Evolutionary conservation across 30 jellyfish, hydroid and myxozoan species (phyloP).

Genomic region (Pseudorhiza aurosa): DNA sequence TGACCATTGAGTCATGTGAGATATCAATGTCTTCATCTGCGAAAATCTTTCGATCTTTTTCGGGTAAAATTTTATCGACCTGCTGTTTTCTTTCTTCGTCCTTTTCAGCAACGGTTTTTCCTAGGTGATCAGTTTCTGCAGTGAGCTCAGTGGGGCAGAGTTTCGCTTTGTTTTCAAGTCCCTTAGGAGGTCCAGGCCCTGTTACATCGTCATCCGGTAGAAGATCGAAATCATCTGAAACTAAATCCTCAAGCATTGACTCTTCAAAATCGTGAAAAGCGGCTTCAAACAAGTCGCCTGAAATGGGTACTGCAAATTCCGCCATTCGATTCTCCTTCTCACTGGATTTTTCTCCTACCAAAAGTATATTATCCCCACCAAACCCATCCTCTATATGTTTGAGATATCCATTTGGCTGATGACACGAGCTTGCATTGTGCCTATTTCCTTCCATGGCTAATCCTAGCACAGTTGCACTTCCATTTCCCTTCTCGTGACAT

Average conservation of each 20-base stretch:
- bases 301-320: neutral
- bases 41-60: neutral
- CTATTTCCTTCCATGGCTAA: no score
- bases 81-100: neutral
- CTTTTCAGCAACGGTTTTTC: neutral
- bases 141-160: no score
- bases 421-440: neutral
- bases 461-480: no score
- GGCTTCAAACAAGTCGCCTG: constrained; percentile 38
- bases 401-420: neutral
- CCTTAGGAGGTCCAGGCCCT: neutral
- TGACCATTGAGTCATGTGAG: neutral
- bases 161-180: neutral
- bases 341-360: neutral
- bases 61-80: neutral
- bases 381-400: neutral
- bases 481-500: no score
- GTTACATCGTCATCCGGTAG: constrained; percentile 2
- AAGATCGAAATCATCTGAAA: constrained; percentile 43
- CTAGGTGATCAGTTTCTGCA: neutral
- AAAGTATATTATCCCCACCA: neutral
- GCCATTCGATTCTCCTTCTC: neutral
- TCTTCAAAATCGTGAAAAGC: constrained; percentile 77
- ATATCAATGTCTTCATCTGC: neutral
- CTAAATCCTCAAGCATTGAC: constrained; percentile 62